Base-by-base conservation (phyloP, 2,797 vertebrate species). In the Fistularia commersonii region DNA sequence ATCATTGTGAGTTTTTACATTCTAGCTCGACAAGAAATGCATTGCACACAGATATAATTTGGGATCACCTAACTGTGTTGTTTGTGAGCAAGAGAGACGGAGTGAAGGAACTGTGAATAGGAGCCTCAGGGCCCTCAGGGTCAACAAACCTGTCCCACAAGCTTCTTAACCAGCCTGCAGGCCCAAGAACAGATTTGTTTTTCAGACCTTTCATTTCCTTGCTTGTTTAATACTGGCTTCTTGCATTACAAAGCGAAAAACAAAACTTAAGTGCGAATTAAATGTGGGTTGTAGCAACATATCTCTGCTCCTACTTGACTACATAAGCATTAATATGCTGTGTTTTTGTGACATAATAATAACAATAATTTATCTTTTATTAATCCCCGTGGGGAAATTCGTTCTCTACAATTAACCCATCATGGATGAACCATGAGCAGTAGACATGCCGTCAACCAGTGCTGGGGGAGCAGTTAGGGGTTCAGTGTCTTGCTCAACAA, bases 61-160 rank as follows among this genome's bases (percentile, higher is more conserved):
- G 37, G 52, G 63, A 68, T 69, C 61, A 67, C 42, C 64, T 66
- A 48, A 53, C 48, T 41, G 32, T 6, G 45, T 41, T 47, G 48
- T 46, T 10, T 57, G 11, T 32, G 63, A 65, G 48, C 57, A 76
- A 57, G 46, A 70, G 33, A 64, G 61, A 49, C 43, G 12, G 36
- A 54, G 45, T 51, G 58, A 40, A 57, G 52, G 36, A 68, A 64
- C 23, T 23, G 51, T 32, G 33, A 73, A 45, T 54, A 64, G 51
- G 75, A 72, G 69, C 74, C 55, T 49, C 47, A 45, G 61, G 58
- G 37, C 81, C 81, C 81, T 69, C 7, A 50, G 69, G 83, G 79
- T 71, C 62, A 66, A 69, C 59, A 77, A 87, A 90, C 85, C 82
- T 51, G 84, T 88, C 78, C 62, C 55, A 62, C 80, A 76, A 57